phyloP scores from a whole-genome alignment of 2,113 vertebrate species.

The Typhlomys cinereus region DNA sequence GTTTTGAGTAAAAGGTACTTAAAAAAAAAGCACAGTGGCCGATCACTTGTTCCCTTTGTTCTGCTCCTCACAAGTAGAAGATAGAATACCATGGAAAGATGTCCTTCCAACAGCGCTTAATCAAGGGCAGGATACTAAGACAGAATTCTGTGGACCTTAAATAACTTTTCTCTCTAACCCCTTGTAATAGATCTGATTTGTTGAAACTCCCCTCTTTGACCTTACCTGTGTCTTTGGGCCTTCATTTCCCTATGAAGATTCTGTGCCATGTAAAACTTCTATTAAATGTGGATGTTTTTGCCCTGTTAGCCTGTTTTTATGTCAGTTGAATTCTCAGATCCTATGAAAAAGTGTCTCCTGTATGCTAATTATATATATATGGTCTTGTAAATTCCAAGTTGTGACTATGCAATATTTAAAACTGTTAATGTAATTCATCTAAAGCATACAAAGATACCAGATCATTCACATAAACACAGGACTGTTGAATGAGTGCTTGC shows the following conservation, averaged over 20 bases:
- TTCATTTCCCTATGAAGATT: not conserved
- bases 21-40: not conserved
- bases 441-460: not conserved
- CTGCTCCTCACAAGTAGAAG: not conserved
- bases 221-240: not conserved
- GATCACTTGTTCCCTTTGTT: not conserved
- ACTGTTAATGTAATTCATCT: not conserved
- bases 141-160: not conserved
- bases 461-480: not conserved
- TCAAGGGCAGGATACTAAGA: not conserved
- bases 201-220: not conserved
- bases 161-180: not conserved
- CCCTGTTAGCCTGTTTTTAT: not conserved
- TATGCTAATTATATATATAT: accelerated
- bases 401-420: not conserved
- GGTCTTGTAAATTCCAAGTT: not conserved
- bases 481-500: not conserved
- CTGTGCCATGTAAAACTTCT: not conserved
- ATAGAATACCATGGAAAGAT: not conserved
- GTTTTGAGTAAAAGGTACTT: not conserved
- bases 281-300: not conserved
- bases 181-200: not conserved
- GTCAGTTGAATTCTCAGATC: not conserved
- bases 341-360: not conserved
- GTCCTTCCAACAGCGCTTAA: not conserved